Percentiles rank a stretch among this genome's conserved stretches.
Evolutionary conservation across 1,140 invertebrate genomes (phyloP).

Genomic region (Zaprionus kolodkinae): DNA sequence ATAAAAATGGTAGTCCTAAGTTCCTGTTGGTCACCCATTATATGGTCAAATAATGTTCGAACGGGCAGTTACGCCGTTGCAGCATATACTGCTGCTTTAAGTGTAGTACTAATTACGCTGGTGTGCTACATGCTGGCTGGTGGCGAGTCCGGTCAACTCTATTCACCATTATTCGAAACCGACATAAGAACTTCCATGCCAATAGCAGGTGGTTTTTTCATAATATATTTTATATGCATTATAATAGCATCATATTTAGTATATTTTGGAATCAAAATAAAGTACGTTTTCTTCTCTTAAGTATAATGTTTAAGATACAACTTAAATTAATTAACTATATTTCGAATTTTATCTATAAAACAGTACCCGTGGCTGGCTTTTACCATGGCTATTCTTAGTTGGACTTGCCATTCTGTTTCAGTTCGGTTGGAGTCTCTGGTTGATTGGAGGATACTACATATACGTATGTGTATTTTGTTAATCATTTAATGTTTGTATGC

Average conservation of each 20-base stretch:
- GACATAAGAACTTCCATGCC: conserved; percentile 91
- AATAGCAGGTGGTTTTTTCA: conserved; percentile 89
- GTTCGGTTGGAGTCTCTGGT: conserved; percentile 92
- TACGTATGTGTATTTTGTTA: conserved; percentile 88
- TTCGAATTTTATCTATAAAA: not conserved
- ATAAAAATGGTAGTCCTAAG: conserved; percentile 88
- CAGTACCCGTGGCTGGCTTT: conserved; percentile 88
- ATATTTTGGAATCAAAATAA: conserved; percentile 84
- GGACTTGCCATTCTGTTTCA: conserved; percentile 90
- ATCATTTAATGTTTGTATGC: not conserved
- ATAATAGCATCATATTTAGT: conserved; percentile 88
- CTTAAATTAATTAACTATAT: too few relatives aligned
- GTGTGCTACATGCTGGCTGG: conserved; percentile 90
- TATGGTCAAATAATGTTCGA: conserved; percentile 92
- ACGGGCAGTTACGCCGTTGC: conserved; percentile 91
- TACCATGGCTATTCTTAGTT: conserved; percentile 92
- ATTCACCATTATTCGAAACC: conserved; percentile 94
- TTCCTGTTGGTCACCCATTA: conserved; percentile 94
- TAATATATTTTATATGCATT: conserved; percentile 89
- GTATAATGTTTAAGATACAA: not conserved
- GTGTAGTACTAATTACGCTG: conserved; percentile 90
- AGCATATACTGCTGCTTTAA: conserved; percentile 90
- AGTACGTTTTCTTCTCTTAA: conserved; percentile 70
- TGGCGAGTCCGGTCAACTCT: conserved; percentile 93
- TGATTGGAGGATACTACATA: conserved; percentile 94